Evolutionary conservation across 2,113 vertebrate species (phyloP), one percentile per base, ranked within the genome.

Genomic region (Numenius arquata): DNA sequence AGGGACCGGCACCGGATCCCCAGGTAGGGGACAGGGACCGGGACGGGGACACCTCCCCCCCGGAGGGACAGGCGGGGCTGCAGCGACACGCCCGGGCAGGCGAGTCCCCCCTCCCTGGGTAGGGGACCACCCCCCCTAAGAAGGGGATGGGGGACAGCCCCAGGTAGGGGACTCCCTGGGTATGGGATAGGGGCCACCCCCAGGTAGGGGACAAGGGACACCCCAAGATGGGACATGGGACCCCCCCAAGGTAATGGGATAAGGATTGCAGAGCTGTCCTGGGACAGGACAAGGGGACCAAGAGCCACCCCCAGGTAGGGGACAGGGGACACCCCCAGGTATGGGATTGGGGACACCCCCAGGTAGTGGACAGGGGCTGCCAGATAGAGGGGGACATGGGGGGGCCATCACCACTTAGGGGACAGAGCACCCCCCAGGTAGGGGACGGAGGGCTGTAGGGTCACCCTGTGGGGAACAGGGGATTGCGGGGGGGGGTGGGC

Each of bases 401-500:
- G 62, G 41, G 36, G 29, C 7, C 76, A 58, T 36, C 0, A 1
- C 38, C 43, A 29, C 43, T 8, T 0, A 34, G 53, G 53, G 68
- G n/a, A 36, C 22, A 32, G 38, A 34, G 22, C 12, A 41, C n/a
- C 41, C 40, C 40, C 36, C 36, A n/a, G 17, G 55, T 0, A 17
- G 63, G 43, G 38, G 9, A 53, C 7, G 5, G 50, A 16, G n/a
- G 68, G 20, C 48, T n/a, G 74, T 4, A 70, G 43, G 32, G 47
- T 29, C 52, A 19, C 19, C 20, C 2, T 0, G 48, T 20, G 75
- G 29, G 50, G 29, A 29, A 43, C 21, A 1, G 34, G 36, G n/a
- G 38, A 7, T 41, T 16, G 29, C 0, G 1, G 16, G 48, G 40
- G 40, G 19, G n/a, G 8, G 19, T 10, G 45, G 52, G 8, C 72